A percentile compares a stretch with the other conserved stretches of the same genome.
These are phyloP conservation scores for Melanostoma scalare DNA, from an alignment of 2,888 invertebrate genomes.

Conservation along the genomic window DNA sequence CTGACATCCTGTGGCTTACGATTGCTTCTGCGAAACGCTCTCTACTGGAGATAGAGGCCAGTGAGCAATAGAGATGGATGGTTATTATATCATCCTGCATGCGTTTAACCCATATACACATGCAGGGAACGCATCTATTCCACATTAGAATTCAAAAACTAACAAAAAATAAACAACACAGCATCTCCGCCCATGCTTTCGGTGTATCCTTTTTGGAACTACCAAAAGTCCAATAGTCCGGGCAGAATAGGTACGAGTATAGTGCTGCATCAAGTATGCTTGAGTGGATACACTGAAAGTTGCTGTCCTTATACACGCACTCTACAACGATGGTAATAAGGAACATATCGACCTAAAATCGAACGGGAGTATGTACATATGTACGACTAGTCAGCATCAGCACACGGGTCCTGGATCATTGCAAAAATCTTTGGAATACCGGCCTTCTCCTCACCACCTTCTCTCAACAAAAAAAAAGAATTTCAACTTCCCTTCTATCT, in stretches of 20 bases:
- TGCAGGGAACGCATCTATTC: slow-evolving; percentile 54
- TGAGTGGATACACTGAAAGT: slow-evolving; percentile 27
- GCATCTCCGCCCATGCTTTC: slow-evolving; percentile 23
- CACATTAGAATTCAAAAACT: slow-evolving; percentile 44
- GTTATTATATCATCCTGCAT: slow-evolving; percentile 64
- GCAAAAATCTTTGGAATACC: slow-evolving; percentile 41
- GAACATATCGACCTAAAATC: slow-evolving; percentile 61
- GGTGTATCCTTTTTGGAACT: slow-evolving; percentile 33
- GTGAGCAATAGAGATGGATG: slow-evolving; percentile 58
- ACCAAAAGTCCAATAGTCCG: slow-evolving; percentile 41
- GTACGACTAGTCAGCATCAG: slow-evolving; percentile 1
- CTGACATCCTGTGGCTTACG: slow-evolving; percentile 62
- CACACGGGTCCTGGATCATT: slow-evolving; percentile 45
- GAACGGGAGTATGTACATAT: slow-evolving; percentile 27
- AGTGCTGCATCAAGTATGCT: slow-evolving; percentile 24
- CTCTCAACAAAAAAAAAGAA: slow-evolving; percentile 15
- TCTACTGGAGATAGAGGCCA: slow-evolving; percentile 5
- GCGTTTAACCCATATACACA: slow-evolving; percentile 61
- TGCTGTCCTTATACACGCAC: slow-evolving; percentile 55
- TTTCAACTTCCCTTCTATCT: slow-evolving; percentile 29
- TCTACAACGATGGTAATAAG: slow-evolving; percentile 39
- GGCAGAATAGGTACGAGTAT: not conserved
- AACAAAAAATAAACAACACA: slow-evolving; percentile 37
- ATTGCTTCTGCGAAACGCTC: slow-evolving; percentile 43
- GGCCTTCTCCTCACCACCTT: not conserved